Percentiles rank a stretch among this genome's conserved stretches.
Evolutionary conservation across 2,113 vertebrate species (phyloP).

Genomic region (Chaetodon trifascialis): DNA sequence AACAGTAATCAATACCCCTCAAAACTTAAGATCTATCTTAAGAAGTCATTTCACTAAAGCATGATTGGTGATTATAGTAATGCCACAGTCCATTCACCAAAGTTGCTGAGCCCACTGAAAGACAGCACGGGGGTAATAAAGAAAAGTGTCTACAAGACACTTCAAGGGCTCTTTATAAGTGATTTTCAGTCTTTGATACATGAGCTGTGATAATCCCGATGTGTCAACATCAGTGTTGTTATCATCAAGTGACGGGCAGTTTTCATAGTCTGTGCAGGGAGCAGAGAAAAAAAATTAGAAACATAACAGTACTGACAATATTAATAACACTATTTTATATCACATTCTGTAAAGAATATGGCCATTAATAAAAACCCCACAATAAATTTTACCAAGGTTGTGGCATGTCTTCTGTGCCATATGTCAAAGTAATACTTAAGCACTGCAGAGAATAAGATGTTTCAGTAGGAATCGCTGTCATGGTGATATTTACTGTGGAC

Average conservation of each 20-base stretch:
- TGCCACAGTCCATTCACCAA: conserved; percentile 1
- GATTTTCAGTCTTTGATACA: neutral
- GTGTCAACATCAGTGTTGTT: accelerated
- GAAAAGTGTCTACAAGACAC: neutral
- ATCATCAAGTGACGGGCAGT: accelerated
- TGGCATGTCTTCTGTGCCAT: neutral
- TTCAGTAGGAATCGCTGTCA: neutral
- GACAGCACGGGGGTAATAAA: neutral
- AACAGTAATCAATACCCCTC: neutral
- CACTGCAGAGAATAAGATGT: neutral
- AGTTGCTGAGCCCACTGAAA: neutral
- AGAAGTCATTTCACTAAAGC: neutral
- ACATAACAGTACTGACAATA: neutral
- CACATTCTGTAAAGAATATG: neutral
- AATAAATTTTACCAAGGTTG: neutral
- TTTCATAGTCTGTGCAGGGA: conserved; percentile 6
- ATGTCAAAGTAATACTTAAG: neutral
- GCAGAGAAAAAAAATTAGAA: neutral
- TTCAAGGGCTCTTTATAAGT: neutral
- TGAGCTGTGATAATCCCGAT: accelerated
- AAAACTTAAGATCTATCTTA: no score
- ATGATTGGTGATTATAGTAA: neutral
- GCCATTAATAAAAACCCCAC: neutral
- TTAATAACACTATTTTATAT: neutral
- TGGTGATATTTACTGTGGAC: neutral